A percentile compares a stretch with the other conserved stretches of the same genome.
Evolutionary conservation across 2,797 vertebrate genomes (phyloP).

Genomic region (Oryzias sinensis): DNA sequence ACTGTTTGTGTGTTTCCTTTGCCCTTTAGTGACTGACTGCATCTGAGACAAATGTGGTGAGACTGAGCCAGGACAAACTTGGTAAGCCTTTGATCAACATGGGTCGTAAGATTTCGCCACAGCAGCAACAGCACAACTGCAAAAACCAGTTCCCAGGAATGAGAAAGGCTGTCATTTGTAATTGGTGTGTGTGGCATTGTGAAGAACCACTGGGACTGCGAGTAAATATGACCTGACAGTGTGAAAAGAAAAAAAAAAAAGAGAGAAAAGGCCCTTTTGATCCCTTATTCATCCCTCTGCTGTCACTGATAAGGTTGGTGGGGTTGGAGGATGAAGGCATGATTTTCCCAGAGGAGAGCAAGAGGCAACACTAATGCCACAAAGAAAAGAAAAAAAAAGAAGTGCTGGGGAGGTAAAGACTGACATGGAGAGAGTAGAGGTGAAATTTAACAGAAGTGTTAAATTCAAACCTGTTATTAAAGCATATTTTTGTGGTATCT

Average conservation of each 20-base stretch:
- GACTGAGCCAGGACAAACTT: neutral
- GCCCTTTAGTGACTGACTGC: too few species aligned
- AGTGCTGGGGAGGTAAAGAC: conserved; percentile 25
- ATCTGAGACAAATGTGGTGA: too few species aligned
- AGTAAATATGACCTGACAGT: conserved; percentile 73
- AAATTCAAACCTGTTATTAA: conserved; percentile 34
- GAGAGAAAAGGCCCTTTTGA: conserved; percentile 69
- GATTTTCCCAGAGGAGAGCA: conserved; percentile 59
- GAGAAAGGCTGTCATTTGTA: conserved; percentile 63
- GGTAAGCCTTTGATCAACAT: conserved; percentile 38
- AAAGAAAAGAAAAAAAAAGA: conserved; percentile 13
- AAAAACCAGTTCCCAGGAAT: conserved; percentile 43
- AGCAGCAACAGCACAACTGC: conserved; percentile 30
- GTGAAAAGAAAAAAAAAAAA: conserved; percentile 59
- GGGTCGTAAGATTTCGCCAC: conserved; percentile 31
- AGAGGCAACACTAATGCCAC: conserved; percentile 46
- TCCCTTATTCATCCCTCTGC: conserved; percentile 71
- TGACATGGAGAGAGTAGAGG: conserved; percentile 2
- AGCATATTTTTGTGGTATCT: conserved; percentile 26
- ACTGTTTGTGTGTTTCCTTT: too few species aligned
- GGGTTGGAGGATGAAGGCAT: conserved; percentile 51
- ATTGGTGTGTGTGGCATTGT: conserved; percentile 64
- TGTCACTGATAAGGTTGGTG: conserved; percentile 67
- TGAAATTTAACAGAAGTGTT: conserved; percentile 33
- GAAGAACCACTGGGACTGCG: conserved; percentile 49